Evolutionary conservation across 1,140 invertebrate genomes (phyloP).

Genomic region (Theocolax elegans): DNA sequence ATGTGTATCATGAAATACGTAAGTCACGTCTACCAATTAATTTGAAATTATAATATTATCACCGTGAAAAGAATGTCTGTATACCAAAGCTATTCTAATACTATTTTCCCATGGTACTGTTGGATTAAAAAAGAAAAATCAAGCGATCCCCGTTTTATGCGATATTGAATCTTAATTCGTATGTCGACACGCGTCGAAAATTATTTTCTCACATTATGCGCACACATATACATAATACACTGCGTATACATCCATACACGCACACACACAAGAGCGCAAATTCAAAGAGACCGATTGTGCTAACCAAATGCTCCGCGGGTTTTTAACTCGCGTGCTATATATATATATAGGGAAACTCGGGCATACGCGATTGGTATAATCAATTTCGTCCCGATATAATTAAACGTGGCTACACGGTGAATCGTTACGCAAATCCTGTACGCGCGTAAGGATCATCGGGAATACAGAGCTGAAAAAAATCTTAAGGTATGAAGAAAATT

Average conservation of each 20-base stretch:
- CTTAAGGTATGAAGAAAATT: background rate
- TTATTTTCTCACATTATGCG: conserved; percentile 19
- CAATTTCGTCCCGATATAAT: conserved; percentile 12
- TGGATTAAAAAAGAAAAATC: background rate
- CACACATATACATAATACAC: background rate
- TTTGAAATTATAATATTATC: conserved; percentile 1
- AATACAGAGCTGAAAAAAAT: background rate
- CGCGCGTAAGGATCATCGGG: background rate
- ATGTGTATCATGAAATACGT: no score
- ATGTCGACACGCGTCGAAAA: background rate
- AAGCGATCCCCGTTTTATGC: background rate
- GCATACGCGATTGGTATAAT: background rate
- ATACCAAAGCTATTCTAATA: background rate
- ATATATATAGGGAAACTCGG: background rate
- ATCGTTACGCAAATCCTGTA: conserved; percentile 8
- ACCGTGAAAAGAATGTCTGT: background rate
- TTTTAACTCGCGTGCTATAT: background rate
- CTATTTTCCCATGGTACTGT: conserved; percentile 2
- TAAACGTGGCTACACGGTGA: background rate
- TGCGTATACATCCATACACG: no score
- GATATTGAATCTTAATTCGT: conserved; percentile 1
- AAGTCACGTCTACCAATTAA: background rate
- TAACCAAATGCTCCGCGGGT: background rate
- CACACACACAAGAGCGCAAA: no score
- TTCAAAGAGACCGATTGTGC: conserved; percentile 13